Evolutionary conservation across 2,888 invertebrate genomes (phyloP).

Genomic region (Bhutanitis thaidina): DNA sequence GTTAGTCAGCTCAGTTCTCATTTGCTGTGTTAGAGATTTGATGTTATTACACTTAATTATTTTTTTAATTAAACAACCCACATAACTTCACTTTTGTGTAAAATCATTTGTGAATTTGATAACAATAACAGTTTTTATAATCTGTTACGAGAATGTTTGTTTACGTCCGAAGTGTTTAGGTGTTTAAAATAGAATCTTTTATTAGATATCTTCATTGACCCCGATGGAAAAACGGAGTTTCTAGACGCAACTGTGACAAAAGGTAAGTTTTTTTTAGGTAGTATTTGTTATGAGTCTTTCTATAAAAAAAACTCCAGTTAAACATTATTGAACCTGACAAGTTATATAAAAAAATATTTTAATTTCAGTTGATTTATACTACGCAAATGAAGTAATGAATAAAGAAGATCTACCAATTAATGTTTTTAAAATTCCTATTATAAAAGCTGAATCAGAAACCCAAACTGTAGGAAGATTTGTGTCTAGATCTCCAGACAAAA

Average conservation of each 20-base stretch:
- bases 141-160: slow-evolving; percentile 42
- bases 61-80: background rate
- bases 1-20: slow-evolving; percentile 48
- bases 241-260: slow-evolving; percentile 40
- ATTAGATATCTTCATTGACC: slow-evolving; percentile 62
- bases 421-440: slow-evolving; percentile 45
- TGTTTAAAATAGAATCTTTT: slow-evolving; percentile 72
- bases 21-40: slow-evolving; percentile 43
- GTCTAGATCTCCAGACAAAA: slow-evolving; percentile 40
- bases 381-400: slow-evolving; percentile 50
- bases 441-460: slow-evolving; percentile 57
- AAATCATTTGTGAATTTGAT: no score
- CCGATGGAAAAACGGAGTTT: slow-evolving; percentile 52
- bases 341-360: no score
- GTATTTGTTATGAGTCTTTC: no score
- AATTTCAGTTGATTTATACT: slow-evolving; percentile 50
- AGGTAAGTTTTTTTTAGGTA: slow-evolving; percentile 53
- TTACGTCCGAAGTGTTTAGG: slow-evolving; percentile 44
- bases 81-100: no score
- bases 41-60: background rate
- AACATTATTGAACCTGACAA: no score
- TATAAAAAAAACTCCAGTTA: no score
- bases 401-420: slow-evolving; percentile 40
- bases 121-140: slow-evolving; percentile 20
- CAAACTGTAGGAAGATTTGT: slow-evolving; percentile 50